Evolutionary conservation across 2,888 invertebrate genomes (phyloP).

Genomic region (Artemia sp.): DNA sequence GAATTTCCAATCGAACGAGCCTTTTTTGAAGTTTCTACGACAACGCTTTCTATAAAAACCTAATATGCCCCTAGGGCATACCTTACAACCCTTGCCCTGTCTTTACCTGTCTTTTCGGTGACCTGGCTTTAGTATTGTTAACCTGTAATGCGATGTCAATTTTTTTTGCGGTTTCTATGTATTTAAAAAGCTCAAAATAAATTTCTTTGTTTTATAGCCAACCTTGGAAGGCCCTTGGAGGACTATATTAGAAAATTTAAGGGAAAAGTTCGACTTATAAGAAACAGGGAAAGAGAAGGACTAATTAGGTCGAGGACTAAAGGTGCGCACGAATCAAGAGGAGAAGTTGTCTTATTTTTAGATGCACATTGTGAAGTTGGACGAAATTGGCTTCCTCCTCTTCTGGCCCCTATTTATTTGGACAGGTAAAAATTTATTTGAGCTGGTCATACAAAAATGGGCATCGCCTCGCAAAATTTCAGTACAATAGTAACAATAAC

Average conservation of each 20-base stretch:
- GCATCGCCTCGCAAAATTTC: no score
- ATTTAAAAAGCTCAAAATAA: conserved; percentile 4
- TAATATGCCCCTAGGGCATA: no score
- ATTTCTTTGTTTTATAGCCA: conserved; percentile 37
- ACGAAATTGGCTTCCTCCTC: conserved; percentile 86
- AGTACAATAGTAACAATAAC: no score
- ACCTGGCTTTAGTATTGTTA: not conserved
- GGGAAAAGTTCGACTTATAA: conserved; percentile 71
- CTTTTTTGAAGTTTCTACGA: no score
- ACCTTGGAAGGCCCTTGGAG: conserved; percentile 65
- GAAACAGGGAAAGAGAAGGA: conserved; percentile 77
- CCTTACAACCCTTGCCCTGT: no score
- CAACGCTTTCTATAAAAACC: no score
- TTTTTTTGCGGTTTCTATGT: not conserved
- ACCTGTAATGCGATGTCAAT: conserved; percentile 15
- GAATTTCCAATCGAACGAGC: no score
- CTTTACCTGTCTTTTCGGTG: no score
- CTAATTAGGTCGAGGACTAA: conserved; percentile 78
- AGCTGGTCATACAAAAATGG: no score
- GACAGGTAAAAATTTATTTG: conserved; percentile 38
- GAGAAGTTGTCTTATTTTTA: conserved; percentile 88
- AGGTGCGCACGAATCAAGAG: conserved; percentile 75
- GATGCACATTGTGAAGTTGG: conserved; percentile 98
- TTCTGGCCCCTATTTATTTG: conserved; percentile 78
- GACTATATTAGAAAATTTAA: conserved; percentile 65